Conservation (phyloP, 2,113 vertebrate species). For the Oxygymnocypris stewartii region DNA sequence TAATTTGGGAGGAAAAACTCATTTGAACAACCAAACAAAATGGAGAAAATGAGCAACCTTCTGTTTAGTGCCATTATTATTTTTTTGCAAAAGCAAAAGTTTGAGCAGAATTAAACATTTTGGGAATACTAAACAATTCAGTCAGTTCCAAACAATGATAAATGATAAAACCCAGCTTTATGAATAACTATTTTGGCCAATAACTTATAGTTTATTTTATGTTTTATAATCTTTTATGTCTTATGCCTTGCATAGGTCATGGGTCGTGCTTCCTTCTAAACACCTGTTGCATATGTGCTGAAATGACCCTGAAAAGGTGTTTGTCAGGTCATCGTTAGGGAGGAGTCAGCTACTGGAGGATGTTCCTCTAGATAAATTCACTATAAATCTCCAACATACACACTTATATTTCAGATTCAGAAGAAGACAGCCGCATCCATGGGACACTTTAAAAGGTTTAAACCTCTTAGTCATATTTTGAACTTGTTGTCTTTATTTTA, state of each 20-base stretch:
- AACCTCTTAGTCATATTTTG: background rate
- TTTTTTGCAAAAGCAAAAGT: background rate
- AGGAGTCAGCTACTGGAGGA: background rate
- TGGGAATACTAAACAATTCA: background rate
- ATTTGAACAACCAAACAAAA: constrained; percentile 17
- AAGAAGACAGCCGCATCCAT: background rate
- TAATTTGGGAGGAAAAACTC: background rate
- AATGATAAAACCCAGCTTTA: background rate
- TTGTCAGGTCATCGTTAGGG: background rate
- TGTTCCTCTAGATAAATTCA: background rate
- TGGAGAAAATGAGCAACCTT: background rate
- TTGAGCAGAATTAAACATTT: background rate
- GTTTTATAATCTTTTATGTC: background rate
- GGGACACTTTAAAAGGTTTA: constrained; percentile 5
- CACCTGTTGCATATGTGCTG: background rate
- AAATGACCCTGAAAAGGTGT: background rate
- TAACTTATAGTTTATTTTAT: background rate
- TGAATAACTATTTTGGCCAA: background rate
- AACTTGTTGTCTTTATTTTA: background rate
- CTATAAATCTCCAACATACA: background rate
- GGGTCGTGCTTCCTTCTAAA: background rate
- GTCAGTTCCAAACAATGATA: background rate
- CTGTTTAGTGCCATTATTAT: background rate
- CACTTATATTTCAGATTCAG: background rate
- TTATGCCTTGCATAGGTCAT: background rate